phyloP scores from a whole-genome alignment of 2,797 vertebrate species.

The Limosa lapponica region DNA sequence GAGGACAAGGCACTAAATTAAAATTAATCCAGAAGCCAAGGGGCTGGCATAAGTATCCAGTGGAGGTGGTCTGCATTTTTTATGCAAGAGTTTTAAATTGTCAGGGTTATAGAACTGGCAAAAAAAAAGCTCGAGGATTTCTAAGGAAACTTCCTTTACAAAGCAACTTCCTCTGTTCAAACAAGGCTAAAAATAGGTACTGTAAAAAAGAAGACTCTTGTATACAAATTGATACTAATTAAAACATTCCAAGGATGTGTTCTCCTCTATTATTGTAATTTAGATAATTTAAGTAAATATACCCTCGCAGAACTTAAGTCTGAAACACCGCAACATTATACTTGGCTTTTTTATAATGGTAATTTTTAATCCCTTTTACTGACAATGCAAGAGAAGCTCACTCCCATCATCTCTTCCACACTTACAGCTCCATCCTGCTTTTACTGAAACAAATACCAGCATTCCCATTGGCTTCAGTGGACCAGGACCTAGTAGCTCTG shows the following conservation, averaged over 20 bases:
- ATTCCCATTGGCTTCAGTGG: not conserved
- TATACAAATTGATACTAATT: slow-evolving; percentile 21
- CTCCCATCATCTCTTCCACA: not conserved
- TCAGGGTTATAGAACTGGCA: not conserved
- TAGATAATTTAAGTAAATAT: slow-evolving; percentile 2
- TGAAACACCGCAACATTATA: not conserved
- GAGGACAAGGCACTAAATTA: not conserved
- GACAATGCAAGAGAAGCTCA: not conserved
- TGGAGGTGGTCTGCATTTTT: not conserved
- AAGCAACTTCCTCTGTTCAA: slow-evolving; percentile 33
- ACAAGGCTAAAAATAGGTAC: slow-evolving; percentile 27
- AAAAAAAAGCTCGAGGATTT: not conserved
- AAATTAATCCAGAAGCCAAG: not conserved
- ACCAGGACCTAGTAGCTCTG: not conserved
- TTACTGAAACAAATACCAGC: not conserved
- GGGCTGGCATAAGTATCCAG: not conserved
- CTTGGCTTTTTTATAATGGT: not conserved
- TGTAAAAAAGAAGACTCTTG: not conserved
- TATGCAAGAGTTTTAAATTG: not conserved
- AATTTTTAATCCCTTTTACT: not conserved
- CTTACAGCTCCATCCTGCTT: not conserved
- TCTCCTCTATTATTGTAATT: not conserved
- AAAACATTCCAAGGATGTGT: not conserved
- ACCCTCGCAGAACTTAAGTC: not conserved
- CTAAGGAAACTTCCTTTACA: slow-evolving; percentile 6